These are phyloP conservation scores for Lipotes vexillifer DNA, from an alignment of 2,113 vertebrate genomes.

Conservation along the genomic window DNA sequence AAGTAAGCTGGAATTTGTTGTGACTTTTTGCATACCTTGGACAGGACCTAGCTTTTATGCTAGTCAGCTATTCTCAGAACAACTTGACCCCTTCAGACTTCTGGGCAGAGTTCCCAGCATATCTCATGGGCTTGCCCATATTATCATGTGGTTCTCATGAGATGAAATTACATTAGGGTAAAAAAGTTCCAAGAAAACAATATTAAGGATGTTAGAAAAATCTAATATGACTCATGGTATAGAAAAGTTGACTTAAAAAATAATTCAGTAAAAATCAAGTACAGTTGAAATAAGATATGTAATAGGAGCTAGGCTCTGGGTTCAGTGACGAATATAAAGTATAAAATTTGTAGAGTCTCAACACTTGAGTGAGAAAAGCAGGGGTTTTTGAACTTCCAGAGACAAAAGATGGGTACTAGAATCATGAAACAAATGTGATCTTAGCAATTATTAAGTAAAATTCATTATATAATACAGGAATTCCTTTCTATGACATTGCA, in stretches of 20 bases:
- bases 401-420: background rate
- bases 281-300: background rate
- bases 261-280: background rate
- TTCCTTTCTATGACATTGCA: background rate
- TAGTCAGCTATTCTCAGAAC: background rate
- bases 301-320: background rate
- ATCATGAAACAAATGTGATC: background rate
- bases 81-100: background rate
- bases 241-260: background rate
- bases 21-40: background rate
- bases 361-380: background rate
- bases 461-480: background rate
- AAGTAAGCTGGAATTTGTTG: background rate
- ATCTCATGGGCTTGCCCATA: background rate
- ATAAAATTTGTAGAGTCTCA: background rate
- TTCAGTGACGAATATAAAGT: background rate
- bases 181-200: background rate
- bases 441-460: background rate
- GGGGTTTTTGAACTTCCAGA: background rate
- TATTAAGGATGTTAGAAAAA: background rate
- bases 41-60: background rate
- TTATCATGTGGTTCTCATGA: background rate
- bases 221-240: background rate
- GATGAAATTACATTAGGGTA: background rate
- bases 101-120: background rate